A percentile compares a stretch with the other conserved stretches of the same genome.
These are phyloP conservation scores for Mythimna loreyi DNA, from an alignment of 2,888 invertebrate genomes.

Conservation along the genomic window DNA sequence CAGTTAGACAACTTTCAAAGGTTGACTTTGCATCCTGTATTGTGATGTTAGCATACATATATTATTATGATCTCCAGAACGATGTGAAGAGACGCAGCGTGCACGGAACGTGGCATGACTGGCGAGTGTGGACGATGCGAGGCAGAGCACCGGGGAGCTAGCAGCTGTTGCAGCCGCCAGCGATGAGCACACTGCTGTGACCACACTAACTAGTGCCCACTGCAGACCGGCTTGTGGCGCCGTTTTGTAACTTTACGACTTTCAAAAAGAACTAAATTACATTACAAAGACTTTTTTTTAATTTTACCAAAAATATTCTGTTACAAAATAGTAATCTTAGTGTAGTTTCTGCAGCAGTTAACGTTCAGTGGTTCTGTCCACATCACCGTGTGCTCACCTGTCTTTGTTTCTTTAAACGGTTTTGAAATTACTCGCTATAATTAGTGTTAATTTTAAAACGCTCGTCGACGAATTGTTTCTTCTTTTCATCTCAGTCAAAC, in stretches of 20 bases:
- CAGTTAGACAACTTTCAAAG: no score
- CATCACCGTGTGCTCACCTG: neutral
- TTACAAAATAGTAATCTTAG: neutral
- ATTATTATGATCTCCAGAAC: neutral
- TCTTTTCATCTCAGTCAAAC: neutral
- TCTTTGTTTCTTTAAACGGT: neutral
- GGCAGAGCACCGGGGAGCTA: conserved; percentile 6
- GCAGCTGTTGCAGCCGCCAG: neutral
- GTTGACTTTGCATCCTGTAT: no score
- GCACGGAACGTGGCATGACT: no score
- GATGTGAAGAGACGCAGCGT: conserved; percentile 14
- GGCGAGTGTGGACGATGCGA: conserved; percentile 12
- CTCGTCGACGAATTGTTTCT: neutral
- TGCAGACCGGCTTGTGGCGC: neutral
- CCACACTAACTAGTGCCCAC: neutral
- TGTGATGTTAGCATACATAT: neutral
- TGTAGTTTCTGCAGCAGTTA: neutral
- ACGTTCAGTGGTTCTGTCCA: no score
- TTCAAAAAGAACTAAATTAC: neutral
- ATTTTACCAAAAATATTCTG: neutral
- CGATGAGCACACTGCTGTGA: conserved; percentile 19
- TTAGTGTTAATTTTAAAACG: neutral
- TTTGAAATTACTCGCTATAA: neutral
- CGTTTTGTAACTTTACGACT: neutral
- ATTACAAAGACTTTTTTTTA: neutral